Conservation (phyloP, 1,140 invertebrate species). For the Aphelinus certus region DNA sequence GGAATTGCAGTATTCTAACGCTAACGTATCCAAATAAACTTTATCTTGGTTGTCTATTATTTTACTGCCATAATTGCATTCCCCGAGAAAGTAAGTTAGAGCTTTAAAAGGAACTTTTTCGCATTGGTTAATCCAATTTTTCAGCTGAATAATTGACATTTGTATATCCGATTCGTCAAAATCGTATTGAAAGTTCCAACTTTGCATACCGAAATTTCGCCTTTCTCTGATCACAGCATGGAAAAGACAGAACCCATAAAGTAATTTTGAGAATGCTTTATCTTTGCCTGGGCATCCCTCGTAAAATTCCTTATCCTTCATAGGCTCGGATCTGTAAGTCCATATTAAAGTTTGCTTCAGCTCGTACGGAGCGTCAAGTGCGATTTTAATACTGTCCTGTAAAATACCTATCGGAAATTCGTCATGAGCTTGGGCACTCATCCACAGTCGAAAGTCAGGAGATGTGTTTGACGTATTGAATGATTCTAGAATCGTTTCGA, state of each 20-base stretch:
- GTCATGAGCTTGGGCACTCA: conserved; percentile 73
- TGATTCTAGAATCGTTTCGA: conserved; percentile 69
- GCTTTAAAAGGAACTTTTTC: conserved; percentile 69
- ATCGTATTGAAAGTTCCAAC: conserved; percentile 79
- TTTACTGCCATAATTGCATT: conserved; percentile 81
- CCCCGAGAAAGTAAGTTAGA: conserved; percentile 71
- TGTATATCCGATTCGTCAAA: conserved; percentile 78
- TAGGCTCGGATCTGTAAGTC: conserved; percentile 70
- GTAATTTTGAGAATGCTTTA: conserved; percentile 69
- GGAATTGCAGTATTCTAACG: conserved; percentile 69
- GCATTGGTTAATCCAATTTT: conserved; percentile 63
- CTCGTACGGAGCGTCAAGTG: conserved; percentile 72
- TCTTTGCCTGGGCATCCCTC: conserved; percentile 57
- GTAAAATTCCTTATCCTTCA: conserved; percentile 63
- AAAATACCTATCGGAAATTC: conserved; percentile 74
- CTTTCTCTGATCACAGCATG: conserved; percentile 76
- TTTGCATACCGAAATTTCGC: conserved; percentile 72
- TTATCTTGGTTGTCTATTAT: conserved; percentile 75
- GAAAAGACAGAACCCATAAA: conserved; percentile 77
- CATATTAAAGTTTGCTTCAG: conserved; percentile 71
- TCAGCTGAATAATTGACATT: conserved; percentile 73
- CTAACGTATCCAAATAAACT: conserved; percentile 67
- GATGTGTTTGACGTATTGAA: conserved; percentile 66
- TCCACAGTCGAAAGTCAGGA: conserved; percentile 74
- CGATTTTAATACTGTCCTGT: conserved; percentile 77